phyloP scores from a whole-genome alignment of 2,888 invertebrate species.

The Pseudeuparius sepicola region DNA sequence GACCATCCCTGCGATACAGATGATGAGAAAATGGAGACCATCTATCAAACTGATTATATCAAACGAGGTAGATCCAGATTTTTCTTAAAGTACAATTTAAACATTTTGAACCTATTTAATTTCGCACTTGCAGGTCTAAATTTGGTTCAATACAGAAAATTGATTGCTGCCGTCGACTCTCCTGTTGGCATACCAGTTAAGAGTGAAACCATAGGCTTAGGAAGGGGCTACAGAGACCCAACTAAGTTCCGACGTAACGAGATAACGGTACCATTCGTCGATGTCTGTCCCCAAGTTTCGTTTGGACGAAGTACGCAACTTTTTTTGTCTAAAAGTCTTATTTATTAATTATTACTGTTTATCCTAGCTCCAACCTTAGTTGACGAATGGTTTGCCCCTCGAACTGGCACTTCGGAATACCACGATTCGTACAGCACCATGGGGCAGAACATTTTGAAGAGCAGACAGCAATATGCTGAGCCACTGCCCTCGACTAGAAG shows the following conservation, averaged over 20 bases:
- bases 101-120: too few species aligned
- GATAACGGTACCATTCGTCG: conserved; percentile 45
- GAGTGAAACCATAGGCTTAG: conserved; percentile 45
- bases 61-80: conserved; percentile 45
- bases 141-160: conserved; percentile 44
- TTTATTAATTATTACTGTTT: conserved; percentile 2
- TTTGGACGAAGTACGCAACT: conserved; percentile 32
- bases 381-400: conserved; percentile 45
- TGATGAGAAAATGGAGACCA: conserved; percentile 51
- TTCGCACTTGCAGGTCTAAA: conserved; percentile 41
- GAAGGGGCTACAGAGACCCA: conserved; percentile 52
- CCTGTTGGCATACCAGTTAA: conserved; percentile 49
- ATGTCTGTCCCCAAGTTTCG: conserved; percentile 39
- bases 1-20: conserved; percentile 54
- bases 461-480: conserved; percentile 52
- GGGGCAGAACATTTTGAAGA: conserved; percentile 49
- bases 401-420: conserved; percentile 52
- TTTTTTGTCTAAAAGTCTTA: conserved; percentile 1
- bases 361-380: conserved; percentile 39
- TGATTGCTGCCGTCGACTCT: conserved; percentile 52
- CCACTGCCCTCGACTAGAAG: conserved; percentile 52
- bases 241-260: conserved; percentile 48
- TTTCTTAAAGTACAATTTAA: too few species aligned
- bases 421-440: conserved; percentile 49
- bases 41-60: conserved; percentile 51